These are phyloP conservation scores for Onthophagus sagittarius DNA, from an alignment of 2,888 invertebrate species.

Conservation along the genomic window DNA sequence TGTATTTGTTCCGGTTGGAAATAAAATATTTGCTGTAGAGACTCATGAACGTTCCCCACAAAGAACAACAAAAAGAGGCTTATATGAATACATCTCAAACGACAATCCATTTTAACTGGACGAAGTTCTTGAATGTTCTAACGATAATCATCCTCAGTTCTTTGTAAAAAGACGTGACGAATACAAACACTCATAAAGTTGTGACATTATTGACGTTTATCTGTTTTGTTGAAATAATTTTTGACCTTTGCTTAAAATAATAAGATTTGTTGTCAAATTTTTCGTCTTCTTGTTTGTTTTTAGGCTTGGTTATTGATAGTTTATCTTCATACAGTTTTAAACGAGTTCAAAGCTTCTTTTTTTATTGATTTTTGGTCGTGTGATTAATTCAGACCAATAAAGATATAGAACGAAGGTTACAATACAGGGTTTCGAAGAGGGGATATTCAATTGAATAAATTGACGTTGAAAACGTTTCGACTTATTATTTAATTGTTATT, in stretches of 20 bases:
- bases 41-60: neutral
- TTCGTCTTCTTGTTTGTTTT: neutral
- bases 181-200: neutral
- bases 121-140: neutral
- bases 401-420: too few relatives aligned
- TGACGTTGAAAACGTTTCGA: too few relatives aligned
- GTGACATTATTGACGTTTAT: neutral
- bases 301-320: neutral
- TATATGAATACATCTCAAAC: neutral
- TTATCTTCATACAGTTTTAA: neutral
- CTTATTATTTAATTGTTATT: too few relatives aligned
- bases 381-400: too few relatives aligned
- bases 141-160: neutral
- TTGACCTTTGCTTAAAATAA: neutral
- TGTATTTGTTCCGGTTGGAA: conserved; percentile 69
- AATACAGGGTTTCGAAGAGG: too few relatives aligned
- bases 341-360: neutral
- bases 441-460: too few relatives aligned
- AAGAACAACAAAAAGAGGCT: neutral
- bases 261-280: neutral
- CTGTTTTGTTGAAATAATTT: neutral
- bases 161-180: neutral
- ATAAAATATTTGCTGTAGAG: conserved; percentile 32
- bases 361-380: too few relatives aligned
- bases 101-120: neutral